Percentiles rank a stretch among this genome's conserved stretches.
Evolutionary conservation across 2,113 vertebrate species (phyloP).

Genomic region (Acanthisitta chloris): DNA sequence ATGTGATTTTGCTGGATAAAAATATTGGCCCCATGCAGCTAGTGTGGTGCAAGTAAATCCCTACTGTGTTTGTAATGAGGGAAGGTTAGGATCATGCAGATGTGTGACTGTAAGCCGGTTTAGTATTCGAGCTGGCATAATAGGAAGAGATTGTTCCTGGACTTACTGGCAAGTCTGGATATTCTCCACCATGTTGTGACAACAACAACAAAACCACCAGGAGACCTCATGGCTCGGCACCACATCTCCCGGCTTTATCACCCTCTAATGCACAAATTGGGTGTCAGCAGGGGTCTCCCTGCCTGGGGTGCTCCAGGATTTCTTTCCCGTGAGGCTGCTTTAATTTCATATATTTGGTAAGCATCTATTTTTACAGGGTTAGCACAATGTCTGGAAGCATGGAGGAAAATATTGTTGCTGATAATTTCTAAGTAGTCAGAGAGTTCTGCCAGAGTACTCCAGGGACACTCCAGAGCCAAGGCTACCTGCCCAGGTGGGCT

Average conservation of each 20-base stretch:
- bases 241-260: conserved; percentile 24
- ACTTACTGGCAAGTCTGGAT: conserved; percentile 63
- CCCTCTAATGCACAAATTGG: conserved; percentile 53
- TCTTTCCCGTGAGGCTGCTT: conserved; percentile 23
- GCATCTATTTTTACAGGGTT: background rate
- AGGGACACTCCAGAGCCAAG: background rate
- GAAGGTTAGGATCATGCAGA: conserved; percentile 69
- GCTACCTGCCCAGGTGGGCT: background rate
- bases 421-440: background rate
- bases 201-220: conserved; percentile 51
- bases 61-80: conserved; percentile 71
- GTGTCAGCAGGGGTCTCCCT: background rate
- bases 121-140: conserved; percentile 67
- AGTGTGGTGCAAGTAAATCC: conserved; percentile 67
- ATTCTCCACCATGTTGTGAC: conserved; percentile 15
- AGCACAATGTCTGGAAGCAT: background rate
- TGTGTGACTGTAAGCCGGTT: conserved; percentile 70
- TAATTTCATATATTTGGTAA: background rate
- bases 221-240: background rate
- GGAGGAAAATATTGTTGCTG: background rate
- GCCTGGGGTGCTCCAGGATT: background rate
- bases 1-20: conserved; percentile 75
- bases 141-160: conserved; percentile 72
- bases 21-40: conserved; percentile 68
- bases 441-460: background rate